Base-by-base conservation (phyloP, 2,113 vertebrate species). In the Fregetta grallaria region DNA sequence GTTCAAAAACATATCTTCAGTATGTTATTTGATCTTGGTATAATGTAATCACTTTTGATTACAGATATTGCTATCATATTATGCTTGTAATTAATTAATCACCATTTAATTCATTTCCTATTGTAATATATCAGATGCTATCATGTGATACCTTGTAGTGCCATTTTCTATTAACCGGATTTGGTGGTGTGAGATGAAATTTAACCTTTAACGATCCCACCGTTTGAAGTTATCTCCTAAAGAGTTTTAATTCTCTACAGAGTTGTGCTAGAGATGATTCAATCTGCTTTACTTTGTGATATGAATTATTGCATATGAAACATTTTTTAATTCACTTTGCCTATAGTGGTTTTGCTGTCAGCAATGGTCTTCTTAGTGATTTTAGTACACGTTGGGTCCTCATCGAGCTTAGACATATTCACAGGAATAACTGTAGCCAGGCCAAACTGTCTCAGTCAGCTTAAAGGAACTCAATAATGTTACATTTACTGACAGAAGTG, bases 11-110 rank as follows among this genome's bases (percentile, higher is more conserved):
- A 7, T 90, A 62, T 73, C 45, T 91, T 91, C 61, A 70, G 8
- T 89, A 27, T 44, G 32, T 81, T 84, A 85, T 87, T 92, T 92
- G 66, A 73, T 82, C 70, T 82, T 68, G 8, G 26, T 79, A 66
- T 89, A 95, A 73, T 73, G 36, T 52, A 89, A 89, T 89, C 84
- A 82, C 22, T 85, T 94, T 53, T 87, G 80, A 89, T 94, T 90
- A 91, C 52, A 91, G 86, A 86, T 70, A 95, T n/a, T 79, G 19
- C 26, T 95, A 85, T 91, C 5, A 74, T 78, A 32, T 86, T 85
- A 78, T n/a, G 42, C 62, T 79, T 88, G 22, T 73, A 95, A 96
- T 89, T 89, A 92, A 94, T 92, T 92, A 92, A 92, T 78, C 49
- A 87, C 20, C 36, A 66, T 81, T 92, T 94, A 95, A 90, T 95